These are phyloP conservation scores for Notarius lentiginosus DNA, from an alignment of 2,113 vertebrate genomes.

Conservation along the genomic window DNA sequence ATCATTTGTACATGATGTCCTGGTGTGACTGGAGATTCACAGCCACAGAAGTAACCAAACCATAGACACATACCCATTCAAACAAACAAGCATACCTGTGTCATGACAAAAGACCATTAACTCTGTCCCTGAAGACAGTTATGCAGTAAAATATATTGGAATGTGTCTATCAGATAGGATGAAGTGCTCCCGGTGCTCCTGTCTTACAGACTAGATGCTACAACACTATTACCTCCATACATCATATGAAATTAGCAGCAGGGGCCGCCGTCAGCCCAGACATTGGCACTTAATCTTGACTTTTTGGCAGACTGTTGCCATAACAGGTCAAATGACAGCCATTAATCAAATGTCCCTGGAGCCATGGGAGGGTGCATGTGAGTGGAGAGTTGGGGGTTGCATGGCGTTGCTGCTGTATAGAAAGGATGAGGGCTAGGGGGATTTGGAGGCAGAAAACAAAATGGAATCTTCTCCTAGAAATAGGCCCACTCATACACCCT, in stretches of 20 bases:
- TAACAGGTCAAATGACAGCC: slow-evolving; percentile 81
- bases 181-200: slow-evolving; percentile 23
- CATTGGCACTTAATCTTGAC: slow-evolving; percentile 78
- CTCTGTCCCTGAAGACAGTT: slow-evolving; percentile 4
- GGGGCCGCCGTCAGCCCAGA: slow-evolving; percentile 72
- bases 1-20: not conserved
- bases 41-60: not conserved
- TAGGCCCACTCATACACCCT: slow-evolving; percentile 71
- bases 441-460: slow-evolving; percentile 43
- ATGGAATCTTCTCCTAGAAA: slow-evolving; percentile 65
- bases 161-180: slow-evolving; percentile 38
- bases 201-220: slow-evolving; percentile 62
- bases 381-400: slow-evolving; percentile 36
- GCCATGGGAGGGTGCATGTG: slow-evolving; percentile 22
- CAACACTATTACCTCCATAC: slow-evolving; percentile 75
- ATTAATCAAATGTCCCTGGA: slow-evolving; percentile 76
- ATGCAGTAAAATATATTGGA: slow-evolving; percentile 22
- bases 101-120: not conserved
- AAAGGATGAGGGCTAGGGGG: slow-evolving; percentile 38
- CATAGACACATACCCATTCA: not conserved
- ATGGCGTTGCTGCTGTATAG: not conserved
- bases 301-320: slow-evolving; percentile 81
- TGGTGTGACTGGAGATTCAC: not conserved
- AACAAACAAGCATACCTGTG: not conserved
- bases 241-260: slow-evolving; percentile 82